Conservation (phyloP, 64 coral and sea anemone species). For the Stichodactyla mertensii region DNA sequence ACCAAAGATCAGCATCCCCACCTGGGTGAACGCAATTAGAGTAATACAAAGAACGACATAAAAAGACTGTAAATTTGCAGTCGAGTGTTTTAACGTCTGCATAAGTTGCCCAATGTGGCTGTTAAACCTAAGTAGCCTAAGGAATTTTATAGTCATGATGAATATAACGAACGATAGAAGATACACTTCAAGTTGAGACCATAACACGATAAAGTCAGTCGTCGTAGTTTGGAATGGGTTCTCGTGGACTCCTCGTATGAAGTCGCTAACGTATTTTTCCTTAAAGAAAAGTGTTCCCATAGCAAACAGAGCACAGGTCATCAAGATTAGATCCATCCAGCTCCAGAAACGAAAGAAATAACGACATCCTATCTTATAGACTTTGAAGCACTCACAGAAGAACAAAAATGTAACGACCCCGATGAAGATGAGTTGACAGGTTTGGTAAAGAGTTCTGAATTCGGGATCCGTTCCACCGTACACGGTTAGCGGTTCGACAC, state of each 20-base stretch:
- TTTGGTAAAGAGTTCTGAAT: conserved; percentile 44
- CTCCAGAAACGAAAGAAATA: conserved; percentile 59
- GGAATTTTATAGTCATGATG: conserved; percentile 61
- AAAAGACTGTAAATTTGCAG: conserved; percentile 41
- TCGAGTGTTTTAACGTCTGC: conserved; percentile 50
- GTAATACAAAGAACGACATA: conserved; percentile 37
- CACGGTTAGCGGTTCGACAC: conserved; percentile 50
- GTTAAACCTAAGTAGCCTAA: conserved; percentile 68
- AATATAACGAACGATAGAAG: conserved; percentile 69
- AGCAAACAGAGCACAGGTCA: conserved; percentile 40
- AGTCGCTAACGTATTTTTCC: conserved; percentile 56
- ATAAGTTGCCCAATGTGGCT: conserved; percentile 50
- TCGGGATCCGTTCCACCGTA: conserved; percentile 40
- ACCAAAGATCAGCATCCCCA: conserved; percentile 56
- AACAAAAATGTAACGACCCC: conserved; percentile 41
- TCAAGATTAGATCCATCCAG: conserved; percentile 59
- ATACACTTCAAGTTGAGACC: conserved; percentile 48
- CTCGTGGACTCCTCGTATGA: conserved; percentile 42
- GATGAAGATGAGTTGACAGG: conserved; percentile 70
- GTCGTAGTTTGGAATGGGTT: conserved; percentile 70
- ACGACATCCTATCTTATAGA: conserved; percentile 22
- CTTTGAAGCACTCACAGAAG: conserved; percentile 32
- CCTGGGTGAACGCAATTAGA: conserved; percentile 42
- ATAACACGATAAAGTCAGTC: conserved; percentile 52
- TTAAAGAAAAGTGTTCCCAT: conserved; percentile 59